A percentile compares a stretch with the other conserved stretches of the same genome.
Conservation (phyloP, 2,888 invertebrate genomes). For the Cephus runcator region DNA sequence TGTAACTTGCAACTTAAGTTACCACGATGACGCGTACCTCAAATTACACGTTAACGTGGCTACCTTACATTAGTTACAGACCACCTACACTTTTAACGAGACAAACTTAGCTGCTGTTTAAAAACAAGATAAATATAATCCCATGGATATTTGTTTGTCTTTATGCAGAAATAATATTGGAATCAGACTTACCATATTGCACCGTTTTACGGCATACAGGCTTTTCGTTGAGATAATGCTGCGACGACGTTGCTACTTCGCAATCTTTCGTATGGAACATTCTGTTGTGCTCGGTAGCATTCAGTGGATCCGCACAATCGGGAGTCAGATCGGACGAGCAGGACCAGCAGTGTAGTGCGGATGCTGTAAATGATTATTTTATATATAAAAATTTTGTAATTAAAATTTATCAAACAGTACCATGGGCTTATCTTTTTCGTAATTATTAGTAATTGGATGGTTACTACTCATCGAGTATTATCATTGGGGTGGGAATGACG, state of each 20-base stretch:
- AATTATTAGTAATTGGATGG: too few species aligned
- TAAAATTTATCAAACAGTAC: too few species aligned
- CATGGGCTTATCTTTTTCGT: too few species aligned
- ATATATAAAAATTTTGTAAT: background rate
- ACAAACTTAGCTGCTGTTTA: background rate
- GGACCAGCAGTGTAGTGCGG: constrained; percentile 78
- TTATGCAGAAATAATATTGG: background rate
- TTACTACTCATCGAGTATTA: too few species aligned
- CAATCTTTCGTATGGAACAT: constrained; percentile 58
- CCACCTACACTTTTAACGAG: background rate
- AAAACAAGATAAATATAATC: background rate
- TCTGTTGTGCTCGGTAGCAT: constrained; percentile 67
- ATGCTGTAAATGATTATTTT: constrained; percentile 64
- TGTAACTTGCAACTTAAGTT: background rate
- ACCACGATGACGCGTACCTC: background rate
- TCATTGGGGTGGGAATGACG: background rate
- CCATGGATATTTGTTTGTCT: background rate
- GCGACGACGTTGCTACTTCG: constrained; percentile 39
- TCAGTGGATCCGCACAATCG: constrained; percentile 80
- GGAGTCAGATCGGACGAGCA: constrained; percentile 79
- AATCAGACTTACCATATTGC: constrained; percentile 74
- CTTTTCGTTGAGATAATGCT: constrained; percentile 42
- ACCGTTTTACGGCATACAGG: constrained; percentile 81
- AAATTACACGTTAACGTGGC: background rate
- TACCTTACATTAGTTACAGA: background rate